Evolutionary conservation across 2,113 vertebrate species (phyloP).

Genomic region (Pachyramphus minor): DNA sequence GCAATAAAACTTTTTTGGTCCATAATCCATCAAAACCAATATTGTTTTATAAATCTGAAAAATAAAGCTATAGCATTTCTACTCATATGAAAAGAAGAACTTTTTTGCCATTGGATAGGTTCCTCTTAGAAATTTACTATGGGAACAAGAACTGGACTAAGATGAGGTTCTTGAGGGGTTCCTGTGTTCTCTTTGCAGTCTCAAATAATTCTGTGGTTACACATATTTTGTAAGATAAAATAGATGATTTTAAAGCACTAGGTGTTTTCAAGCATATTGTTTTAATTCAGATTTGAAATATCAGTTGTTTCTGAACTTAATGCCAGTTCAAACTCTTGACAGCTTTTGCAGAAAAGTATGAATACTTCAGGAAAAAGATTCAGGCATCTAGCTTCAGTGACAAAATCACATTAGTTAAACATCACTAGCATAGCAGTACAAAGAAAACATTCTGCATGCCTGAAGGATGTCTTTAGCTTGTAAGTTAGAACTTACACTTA

Average conservation of each 20-base stretch:
- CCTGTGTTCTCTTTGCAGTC: neutral
- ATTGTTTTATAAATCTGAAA: constrained; percentile 37
- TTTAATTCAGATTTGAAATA: neutral
- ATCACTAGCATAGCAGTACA: neutral
- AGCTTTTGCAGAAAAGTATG: neutral
- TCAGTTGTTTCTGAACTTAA: neutral
- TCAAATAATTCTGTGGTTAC: constrained; percentile 13
- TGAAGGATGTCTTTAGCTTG: neutral
- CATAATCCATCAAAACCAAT: constrained; percentile 26
- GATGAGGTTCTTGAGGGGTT: neutral
- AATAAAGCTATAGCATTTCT: constrained; percentile 36
- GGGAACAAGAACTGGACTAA: neutral
- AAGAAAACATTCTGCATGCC: neutral
- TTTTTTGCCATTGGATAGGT: neutral
- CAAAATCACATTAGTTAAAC: neutral
- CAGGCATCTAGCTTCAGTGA: neutral
- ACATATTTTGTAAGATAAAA: neutral
- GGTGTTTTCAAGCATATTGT: neutral
- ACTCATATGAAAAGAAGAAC: neutral
- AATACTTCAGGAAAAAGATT: neutral
- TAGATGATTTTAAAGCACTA: neutral
- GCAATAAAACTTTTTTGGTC: constrained; percentile 21
- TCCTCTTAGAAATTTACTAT: neutral
- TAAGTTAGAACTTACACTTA: neutral
- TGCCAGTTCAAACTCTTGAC: neutral